Conservation (phyloP, 2,797 vertebrate genomes). For the Hippoglossus hippoglossus region DNA sequence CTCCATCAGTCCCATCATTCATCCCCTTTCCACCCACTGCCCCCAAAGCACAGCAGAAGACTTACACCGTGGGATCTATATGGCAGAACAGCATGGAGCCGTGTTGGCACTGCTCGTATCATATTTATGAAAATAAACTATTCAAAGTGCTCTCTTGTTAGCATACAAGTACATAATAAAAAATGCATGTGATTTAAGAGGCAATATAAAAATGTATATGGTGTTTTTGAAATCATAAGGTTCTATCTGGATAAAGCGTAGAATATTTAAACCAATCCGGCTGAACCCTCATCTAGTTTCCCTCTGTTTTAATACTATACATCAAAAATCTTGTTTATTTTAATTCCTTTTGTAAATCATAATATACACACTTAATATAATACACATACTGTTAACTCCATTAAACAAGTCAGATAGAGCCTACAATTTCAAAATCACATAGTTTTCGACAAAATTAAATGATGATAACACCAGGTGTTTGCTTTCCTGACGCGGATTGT, state of each 20-base stretch:
- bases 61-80: not conserved
- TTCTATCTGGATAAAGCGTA: slow-evolving; percentile 8
- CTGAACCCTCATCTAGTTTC: not conserved
- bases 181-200: not conserved
- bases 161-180: not conserved
- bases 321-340: not conserved
- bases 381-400: too few relatives aligned
- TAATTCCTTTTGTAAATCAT: not conserved
- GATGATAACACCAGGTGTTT: not conserved
- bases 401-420: not conserved
- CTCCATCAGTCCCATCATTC: slow-evolving; percentile 49
- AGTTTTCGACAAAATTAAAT: not conserved
- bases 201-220: not conserved
- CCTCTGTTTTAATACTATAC: not conserved
- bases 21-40: slow-evolving; percentile 21
- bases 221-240: slow-evolving; percentile 10
- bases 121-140: not conserved
- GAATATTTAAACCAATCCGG: not conserved
- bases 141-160: not conserved
- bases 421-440: slow-evolving; percentile 13
- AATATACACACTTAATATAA: not conserved
- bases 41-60: slow-evolving; percentile 72
- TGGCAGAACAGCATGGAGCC: not conserved
- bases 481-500: not conserved
- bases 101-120: not conserved